These are phyloP conservation scores for Drosophila micromelanica DNA, from an alignment of 1,140 invertebrate genomes.

Conservation along the genomic window DNA sequence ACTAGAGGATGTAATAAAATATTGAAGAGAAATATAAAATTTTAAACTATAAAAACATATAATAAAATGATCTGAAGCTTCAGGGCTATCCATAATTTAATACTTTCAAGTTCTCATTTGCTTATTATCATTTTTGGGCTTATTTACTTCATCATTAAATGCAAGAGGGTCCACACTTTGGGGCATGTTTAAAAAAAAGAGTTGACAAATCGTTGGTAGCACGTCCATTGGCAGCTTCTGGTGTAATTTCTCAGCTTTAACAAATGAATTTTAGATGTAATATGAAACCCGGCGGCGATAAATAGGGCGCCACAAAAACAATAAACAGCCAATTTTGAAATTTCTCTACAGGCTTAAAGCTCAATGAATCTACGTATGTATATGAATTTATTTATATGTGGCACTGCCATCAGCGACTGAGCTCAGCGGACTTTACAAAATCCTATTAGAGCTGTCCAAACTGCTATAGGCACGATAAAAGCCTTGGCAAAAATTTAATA, in stretches of 20 bases:
- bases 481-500: conserved; percentile 69
- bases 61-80: too few species aligned
- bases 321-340: conserved; percentile 25
- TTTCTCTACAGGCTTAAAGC: conserved; percentile 23
- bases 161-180: conserved; percentile 12
- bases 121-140: conserved; percentile 12
- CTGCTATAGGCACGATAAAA: conserved; percentile 41
- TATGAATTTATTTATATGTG: conserved; percentile 18
- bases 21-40: neutral
- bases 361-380: neutral
- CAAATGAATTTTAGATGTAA: conserved; percentile 32
- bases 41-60: neutral
- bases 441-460: conserved; percentile 72
- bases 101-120: conserved; percentile 20
- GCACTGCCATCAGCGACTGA: conserved; percentile 51
- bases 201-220: conserved; percentile 64
- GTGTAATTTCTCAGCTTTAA: conserved; percentile 33
- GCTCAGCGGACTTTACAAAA: conserved; percentile 60
- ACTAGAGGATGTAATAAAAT: neutral
- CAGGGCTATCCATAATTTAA: neutral
- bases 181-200: conserved; percentile 14
- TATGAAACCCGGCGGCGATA: conserved; percentile 36
- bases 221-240: conserved; percentile 48
- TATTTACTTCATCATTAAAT: conserved; percentile 16
- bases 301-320: conserved; percentile 40